A percentile compares a stretch with the other conserved stretches of the same genome.
phyloP scores from a whole-genome alignment of 2,113 vertebrate genomes.

The Hiodon alosoides region DNA sequence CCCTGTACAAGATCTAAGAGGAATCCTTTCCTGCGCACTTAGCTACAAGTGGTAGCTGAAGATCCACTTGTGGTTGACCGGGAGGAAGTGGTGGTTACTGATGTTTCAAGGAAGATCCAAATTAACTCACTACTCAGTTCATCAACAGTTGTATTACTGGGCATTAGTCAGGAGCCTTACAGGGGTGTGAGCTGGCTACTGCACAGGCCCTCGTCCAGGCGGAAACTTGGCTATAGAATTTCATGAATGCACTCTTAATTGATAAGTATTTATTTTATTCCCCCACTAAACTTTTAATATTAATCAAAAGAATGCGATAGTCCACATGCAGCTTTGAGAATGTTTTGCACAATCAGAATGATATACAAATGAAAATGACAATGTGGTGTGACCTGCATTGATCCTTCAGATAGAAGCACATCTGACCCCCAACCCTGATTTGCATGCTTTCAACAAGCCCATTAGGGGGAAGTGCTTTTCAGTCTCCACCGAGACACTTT shows the following conservation, averaged over 20 bases:
- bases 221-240: too few species aligned
- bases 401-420: background rate
- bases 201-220: background rate
- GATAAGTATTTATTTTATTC: too few species aligned
- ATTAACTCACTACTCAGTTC: conserved; percentile 19
- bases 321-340: too few species aligned
- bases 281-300: too few species aligned
- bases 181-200: background rate
- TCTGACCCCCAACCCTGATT: conserved; percentile 13
- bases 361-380: background rate
- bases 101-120: conserved; percentile 16
- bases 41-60: background rate
- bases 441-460: conserved; percentile 13
- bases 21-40: background rate
- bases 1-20: background rate
- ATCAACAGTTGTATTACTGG: conserved; percentile 6
- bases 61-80: conserved; percentile 28
- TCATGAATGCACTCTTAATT: too few species aligned
- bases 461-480: conserved; percentile 9
- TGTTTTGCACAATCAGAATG: background rate
- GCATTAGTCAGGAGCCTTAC: background rate
- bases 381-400: background rate
- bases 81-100: conserved; percentile 25
- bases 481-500: conserved; percentile 15
- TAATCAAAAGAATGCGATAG: too few species aligned